These are phyloP conservation scores for Globia sparganii DNA, from an alignment of 2,888 invertebrate species.

Conservation along the genomic window DNA sequence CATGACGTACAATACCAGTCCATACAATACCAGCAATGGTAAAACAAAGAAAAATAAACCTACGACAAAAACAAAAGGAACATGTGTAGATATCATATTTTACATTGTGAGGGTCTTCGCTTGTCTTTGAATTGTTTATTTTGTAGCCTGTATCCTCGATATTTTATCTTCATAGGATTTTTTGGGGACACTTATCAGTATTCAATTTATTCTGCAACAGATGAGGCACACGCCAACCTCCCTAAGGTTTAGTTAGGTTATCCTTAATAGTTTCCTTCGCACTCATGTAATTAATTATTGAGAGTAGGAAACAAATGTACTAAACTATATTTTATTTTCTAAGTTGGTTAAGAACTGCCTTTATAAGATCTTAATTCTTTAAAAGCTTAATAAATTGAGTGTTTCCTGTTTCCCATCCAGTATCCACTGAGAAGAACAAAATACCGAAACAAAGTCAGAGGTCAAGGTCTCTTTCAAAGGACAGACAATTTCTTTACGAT, in stretches of 20 bases:
- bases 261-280: constrained; percentile 33
- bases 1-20: constrained; percentile 45
- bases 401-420: no score
- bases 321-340: not conserved
- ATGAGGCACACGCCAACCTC: constrained; percentile 58
- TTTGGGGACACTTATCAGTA: constrained; percentile 64
- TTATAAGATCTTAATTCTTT: not conserved
- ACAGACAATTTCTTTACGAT: not conserved
- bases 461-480: not conserved
- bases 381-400: no score
- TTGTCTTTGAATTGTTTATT: constrained; percentile 72
- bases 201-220: constrained; percentile 66
- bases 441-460: not conserved
- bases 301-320: constrained; percentile 1
- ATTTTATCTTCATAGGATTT: constrained; percentile 60
- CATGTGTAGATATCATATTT: constrained; percentile 63
- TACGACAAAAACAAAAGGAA: constrained; percentile 59
- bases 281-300: constrained; percentile 15
- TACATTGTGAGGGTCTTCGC: constrained; percentile 56
- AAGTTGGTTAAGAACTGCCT: not conserved
- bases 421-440: not conserved
- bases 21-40: constrained; percentile 62
- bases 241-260: constrained; percentile 56
- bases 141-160: constrained; percentile 68
- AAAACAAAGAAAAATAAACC: constrained; percentile 67